Evolutionary conservation across 2,888 invertebrate species (phyloP).

Genomic region (Amphipoea oculea): DNA sequence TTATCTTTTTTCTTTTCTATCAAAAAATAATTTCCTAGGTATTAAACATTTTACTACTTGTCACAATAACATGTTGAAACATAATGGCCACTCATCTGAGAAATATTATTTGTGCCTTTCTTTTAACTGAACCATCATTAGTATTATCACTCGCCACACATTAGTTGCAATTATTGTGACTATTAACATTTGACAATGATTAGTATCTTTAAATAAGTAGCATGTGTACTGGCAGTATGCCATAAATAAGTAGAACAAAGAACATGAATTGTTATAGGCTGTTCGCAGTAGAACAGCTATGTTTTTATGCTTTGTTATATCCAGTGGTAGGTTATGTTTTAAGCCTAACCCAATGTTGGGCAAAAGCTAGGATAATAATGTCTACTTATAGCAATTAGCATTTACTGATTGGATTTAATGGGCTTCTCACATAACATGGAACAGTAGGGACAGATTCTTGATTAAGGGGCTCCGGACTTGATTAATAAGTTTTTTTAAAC

Average conservation of each 20-base stretch:
- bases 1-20: not conserved
- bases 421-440: too few relatives aligned
- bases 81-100: not conserved
- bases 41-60: not conserved
- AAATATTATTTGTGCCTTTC: not conserved
- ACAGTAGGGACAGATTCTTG: too few relatives aligned
- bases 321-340: not conserved
- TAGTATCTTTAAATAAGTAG: constrained; percentile 37
- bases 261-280: not conserved
- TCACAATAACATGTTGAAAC: too few relatives aligned
- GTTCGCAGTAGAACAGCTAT: not conserved
- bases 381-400: not conserved
- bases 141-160: not conserved
- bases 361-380: not conserved
- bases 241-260: constrained; percentile 46
- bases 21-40: not conserved
- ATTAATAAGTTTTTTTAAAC: too few relatives aligned
- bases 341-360: not conserved
- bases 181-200: constrained; percentile 27
- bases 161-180: not conserved
- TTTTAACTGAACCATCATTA: not conserved
- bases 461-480: too few relatives aligned
- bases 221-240: constrained; percentile 49
- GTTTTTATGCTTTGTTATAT: not conserved
- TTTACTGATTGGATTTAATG: not conserved